Evolutionary conservation across 2,113 vertebrate genomes (phyloP).

Genomic region (Deroptyus accipitrinus): DNA sequence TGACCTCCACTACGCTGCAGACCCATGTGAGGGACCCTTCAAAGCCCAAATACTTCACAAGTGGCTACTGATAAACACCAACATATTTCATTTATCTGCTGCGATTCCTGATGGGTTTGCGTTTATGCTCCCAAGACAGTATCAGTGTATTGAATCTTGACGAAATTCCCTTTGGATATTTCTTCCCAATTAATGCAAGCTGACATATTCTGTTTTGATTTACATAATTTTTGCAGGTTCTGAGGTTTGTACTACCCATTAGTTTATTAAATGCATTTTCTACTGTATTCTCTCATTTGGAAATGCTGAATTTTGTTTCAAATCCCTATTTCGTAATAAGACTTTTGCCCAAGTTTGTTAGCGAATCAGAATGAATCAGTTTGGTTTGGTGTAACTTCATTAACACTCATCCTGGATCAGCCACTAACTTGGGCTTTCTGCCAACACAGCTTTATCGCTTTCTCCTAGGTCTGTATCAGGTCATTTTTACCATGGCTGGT

Average conservation of each 20-base stretch:
- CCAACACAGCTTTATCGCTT: too few relatives aligned
- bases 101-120: background rate
- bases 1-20: background rate
- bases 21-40: background rate
- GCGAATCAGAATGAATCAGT: background rate
- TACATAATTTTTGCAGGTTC: background rate
- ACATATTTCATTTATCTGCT: background rate
- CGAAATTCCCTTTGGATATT: background rate
- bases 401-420: background rate
- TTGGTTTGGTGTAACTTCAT: background rate
- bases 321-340: background rate
- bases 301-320: background rate
- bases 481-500: background rate
- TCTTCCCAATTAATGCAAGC: background rate
- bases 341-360: background rate
- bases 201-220: background rate
- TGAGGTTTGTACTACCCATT: background rate
- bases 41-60: background rate
- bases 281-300: background rate
- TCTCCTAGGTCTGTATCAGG: too few relatives aligned
- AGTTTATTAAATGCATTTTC: background rate
- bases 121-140: background rate
- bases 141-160: background rate
- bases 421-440: background rate
- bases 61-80: background rate